Percentiles rank a stretch among this genome's conserved stretches.
Conservation (phyloP, 2,888 invertebrate species). For the Danaus chrysippus region DNA sequence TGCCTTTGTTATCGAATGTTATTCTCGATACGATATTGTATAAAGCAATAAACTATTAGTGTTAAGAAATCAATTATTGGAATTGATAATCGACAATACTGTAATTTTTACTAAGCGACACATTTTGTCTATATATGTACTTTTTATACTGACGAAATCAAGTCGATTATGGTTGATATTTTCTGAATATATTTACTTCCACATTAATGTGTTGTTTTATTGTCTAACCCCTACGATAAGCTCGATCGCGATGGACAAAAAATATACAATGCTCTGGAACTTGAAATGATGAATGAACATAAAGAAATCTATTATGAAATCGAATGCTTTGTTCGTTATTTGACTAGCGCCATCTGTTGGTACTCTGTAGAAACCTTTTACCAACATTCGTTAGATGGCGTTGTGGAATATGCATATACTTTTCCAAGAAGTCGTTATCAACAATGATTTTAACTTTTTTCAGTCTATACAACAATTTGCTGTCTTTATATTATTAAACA, state of each 20-base stretch:
- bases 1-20: slow-evolving; percentile 66
- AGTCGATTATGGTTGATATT: slow-evolving; percentile 73
- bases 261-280: slow-evolving; percentile 7
- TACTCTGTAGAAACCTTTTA: background rate
- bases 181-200: slow-evolving; percentile 79
- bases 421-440: no score
- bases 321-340: slow-evolving; percentile 7
- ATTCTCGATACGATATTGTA: slow-evolving; percentile 74
- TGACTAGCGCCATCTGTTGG: background rate
- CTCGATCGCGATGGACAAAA: slow-evolving; percentile 3
- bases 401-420: background rate
- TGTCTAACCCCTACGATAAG: slow-evolving; percentile 14
- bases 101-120: slow-evolving; percentile 59
- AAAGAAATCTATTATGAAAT: background rate
- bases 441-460: no score
- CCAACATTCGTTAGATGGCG: background rate
- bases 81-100: slow-evolving; percentile 67
- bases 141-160: slow-evolving; percentile 69
- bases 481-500: no score
- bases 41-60: slow-evolving; percentile 75
- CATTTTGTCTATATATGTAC: slow-evolving; percentile 45
- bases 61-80: slow-evolving; percentile 65
- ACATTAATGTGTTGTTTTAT: slow-evolving; percentile 51
- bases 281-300: background rate
- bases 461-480: no score